Evolutionary conservation across 2,797 vertebrate species (phyloP), one percentile per base, ranked within the genome.

Genomic region (Thunnus albacares): DNA sequence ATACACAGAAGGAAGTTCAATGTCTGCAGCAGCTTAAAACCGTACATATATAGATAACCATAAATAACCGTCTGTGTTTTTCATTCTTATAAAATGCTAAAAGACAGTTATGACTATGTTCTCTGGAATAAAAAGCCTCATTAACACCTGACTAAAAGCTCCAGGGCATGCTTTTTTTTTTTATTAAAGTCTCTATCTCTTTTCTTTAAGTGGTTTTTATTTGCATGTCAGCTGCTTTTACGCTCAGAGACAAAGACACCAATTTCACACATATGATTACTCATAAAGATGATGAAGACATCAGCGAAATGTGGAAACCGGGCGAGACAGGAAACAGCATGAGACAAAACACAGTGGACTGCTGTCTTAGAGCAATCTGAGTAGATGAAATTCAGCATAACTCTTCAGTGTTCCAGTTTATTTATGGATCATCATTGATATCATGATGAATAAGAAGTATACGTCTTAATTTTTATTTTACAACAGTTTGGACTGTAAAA

Each of bases 231-330:
- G 9, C 67, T 53, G 55, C 24, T 65, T 77, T 72, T 59, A 63
- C 4, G 3, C 64, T 58, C 60, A 0, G 72, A 78, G 55, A 84
- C 74, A 81, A 77, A 80, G 52, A 52, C 90, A 66, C 26, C 65
- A 75, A 81, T 85, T 88, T 85, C 75, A 82, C 84, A 79, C 76
- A 28, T 53, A 0, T 9, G 64, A 87, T 83, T 35, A 62, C 62
- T 68, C 60, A 13, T 6, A 60, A 71, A 18, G 76, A 75, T 1
- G 69, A 79, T 17, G 72, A 52, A 17, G 68, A 79, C 14, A 2
- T 59, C 78, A 53, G 28, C 1, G 22, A 61, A 55, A 80, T 49
- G 75, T 65, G 45, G 52, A 63, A 79, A 67, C 26, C 1, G 33
- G 20, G 13, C 9, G 35, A 66, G 71, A 74, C 59, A 8, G 63